phyloP scores from a whole-genome alignment of 1,140 invertebrate species.

The Rhysida immarginata region DNA sequence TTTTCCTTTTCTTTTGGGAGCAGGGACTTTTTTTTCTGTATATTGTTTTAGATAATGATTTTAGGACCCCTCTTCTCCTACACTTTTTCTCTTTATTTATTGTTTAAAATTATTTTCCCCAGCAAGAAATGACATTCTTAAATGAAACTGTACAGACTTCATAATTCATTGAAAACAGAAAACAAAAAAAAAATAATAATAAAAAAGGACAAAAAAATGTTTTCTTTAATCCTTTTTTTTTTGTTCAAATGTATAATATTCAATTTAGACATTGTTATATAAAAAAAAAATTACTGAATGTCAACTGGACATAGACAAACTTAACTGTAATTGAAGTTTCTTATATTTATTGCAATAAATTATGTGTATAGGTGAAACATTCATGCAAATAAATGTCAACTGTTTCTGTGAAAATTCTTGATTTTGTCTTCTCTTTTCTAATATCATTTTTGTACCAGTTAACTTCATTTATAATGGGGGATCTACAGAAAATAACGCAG shows the following conservation, averaged over 20 bases:
- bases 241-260: not conserved
- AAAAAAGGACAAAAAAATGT: too few relatives aligned
- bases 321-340: not conserved
- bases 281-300: not conserved
- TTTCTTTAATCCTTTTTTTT: too few relatives aligned
- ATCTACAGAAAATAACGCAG: too few relatives aligned
- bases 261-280: not conserved
- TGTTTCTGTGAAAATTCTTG: not conserved
- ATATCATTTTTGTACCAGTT: too few relatives aligned
- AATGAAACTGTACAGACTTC: not conserved
- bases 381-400: conserved; percentile 5
- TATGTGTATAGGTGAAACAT: not conserved
- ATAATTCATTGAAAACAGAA: not conserved
- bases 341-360: conserved; percentile 6
- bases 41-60: too few relatives aligned
- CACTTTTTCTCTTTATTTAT: not conserved
- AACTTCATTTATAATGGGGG: too few relatives aligned
- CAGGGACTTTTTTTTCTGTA: too few relatives aligned
- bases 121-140: not conserved
- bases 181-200: too few relatives aligned
- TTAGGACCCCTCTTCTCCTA: not conserved
- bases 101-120: not conserved
- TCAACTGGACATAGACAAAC: not conserved
- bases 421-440: too few relatives aligned
- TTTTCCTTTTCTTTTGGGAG: too few relatives aligned